Percentiles rank a stretch among this genome's conserved stretches.
Evolutionary conservation across 2,888 invertebrate species (phyloP).

Genomic region (Pantelozetes paolii): DNA sequence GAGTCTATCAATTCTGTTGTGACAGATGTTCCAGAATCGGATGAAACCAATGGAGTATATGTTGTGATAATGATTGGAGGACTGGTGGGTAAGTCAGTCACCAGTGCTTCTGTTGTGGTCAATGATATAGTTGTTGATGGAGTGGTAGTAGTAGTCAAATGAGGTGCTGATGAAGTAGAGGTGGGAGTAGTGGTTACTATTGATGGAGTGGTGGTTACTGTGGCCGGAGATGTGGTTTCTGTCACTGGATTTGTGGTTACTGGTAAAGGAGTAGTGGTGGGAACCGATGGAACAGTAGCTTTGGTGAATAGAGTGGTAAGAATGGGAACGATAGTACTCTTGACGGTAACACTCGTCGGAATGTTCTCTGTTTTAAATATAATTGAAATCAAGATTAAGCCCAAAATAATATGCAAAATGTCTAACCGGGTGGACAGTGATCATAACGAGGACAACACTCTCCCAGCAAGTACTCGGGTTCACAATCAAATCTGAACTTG

Average conservation of each 20-base stretch:
- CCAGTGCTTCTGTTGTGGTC: neutral
- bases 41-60: no score
- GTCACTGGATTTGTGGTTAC: neutral
- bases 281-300: neutral
- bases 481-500: slow-evolving; percentile 70
- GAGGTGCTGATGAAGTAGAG: neutral
- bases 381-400: neutral
- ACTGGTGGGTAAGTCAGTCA: no score
- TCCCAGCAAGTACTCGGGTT: slow-evolving; percentile 66
- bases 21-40: no score
- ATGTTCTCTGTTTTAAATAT: slow-evolving; percentile 15
- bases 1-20: neutral
- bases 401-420: slow-evolving; percentile 11
- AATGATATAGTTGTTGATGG: neutral
- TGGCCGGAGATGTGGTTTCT: neutral
- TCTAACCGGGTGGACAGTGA: slow-evolving; percentile 63
- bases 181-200: neutral
- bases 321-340: slow-evolving; percentile 36
- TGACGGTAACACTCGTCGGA: slow-evolving; percentile 27
- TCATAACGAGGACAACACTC: slow-evolving; percentile 76
- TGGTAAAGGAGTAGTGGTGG: neutral
- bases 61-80: no score
- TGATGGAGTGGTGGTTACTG: neutral
- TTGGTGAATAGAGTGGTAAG: slow-evolving; percentile 28
- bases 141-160: neutral